A percentile compares a stretch with the other conserved stretches of the same genome.
These are phyloP conservation scores for Idris sp. DNA, from an alignment of 1,140 invertebrate genomes.

Conservation along the genomic window DNA sequence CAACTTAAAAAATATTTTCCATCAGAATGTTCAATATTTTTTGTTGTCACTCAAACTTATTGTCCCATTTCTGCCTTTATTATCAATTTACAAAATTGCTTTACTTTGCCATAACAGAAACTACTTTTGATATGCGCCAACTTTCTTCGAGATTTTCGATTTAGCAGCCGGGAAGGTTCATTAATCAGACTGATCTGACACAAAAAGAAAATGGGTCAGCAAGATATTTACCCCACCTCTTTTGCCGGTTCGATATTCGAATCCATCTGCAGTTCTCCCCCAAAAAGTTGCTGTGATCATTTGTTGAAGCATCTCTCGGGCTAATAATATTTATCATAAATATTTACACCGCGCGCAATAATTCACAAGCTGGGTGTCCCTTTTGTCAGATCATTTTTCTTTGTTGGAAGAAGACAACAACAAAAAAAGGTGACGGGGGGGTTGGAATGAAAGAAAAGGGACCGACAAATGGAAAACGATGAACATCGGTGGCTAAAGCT, in stretches of 20 bases:
- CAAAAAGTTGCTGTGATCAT: conserved; percentile 30
- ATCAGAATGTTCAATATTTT: too few species aligned
- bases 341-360: conserved; percentile 36
- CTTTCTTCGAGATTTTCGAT: too few species aligned
- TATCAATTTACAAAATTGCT: too few species aligned
- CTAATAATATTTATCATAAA: conserved; percentile 60
- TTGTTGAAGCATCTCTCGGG: conserved; percentile 37
- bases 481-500: conserved; percentile 49
- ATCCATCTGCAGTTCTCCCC: conserved; percentile 37
- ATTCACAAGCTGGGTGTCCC: conserved; percentile 42
- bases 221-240: conserved; percentile 17
- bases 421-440: conserved; percentile 4
- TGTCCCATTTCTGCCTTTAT: too few species aligned
- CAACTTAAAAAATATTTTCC: too few species aligned
- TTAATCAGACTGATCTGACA: conserved; percentile 45
- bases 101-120: too few species aligned
- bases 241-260: conserved; percentile 20
- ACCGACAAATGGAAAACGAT: conserved; percentile 55
- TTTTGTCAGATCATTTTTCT: conserved; percentile 43
- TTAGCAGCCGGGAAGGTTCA: too few species aligned
- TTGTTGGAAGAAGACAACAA: conserved; percentile 23
- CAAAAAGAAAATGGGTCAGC: conserved; percentile 35
- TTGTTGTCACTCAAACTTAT: too few species aligned
- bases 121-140: not conserved
- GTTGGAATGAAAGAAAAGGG: conserved; percentile 12